Evolutionary conservation across 2,113 vertebrate species (phyloP), one percentile per base, ranked within the genome.

Genomic region (Leptodactylus fuscus): DNA sequence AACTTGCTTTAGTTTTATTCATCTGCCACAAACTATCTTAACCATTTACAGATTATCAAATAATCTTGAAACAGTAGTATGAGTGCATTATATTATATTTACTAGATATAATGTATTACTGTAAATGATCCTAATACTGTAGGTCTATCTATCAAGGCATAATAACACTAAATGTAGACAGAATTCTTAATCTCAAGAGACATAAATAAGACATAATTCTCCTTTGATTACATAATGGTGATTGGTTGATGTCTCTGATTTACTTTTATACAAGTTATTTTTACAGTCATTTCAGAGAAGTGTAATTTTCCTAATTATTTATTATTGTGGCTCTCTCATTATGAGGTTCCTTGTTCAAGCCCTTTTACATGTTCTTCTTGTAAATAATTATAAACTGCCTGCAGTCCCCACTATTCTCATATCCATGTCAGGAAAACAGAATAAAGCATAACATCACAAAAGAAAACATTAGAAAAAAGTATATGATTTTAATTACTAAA

Each of bases 21-120:
- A 75, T 27, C 24, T 75, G 71, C 41, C 41, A 48, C n/a, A 29
- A 75, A 75, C 22, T 27, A 46, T 27, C 29, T 75, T 49, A 75
- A 75, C 71, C 7, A 27, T 48, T 75, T 75, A 49, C 1, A 24
- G 58, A 29, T 15, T 5, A 58, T 4, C 10, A 62, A 11, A 3
- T 62, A 4, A 24, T 8, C 24, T 62, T 60, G 20, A 27, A 27
- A 12, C n/a, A 27, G 58, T 13, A 58, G 9, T 3, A 62, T 62
- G 11, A 62, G 58, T n/a, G 24, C 58, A 62, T 62, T 62, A 29
- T 29, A 62, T 1, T 29, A 27, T 62, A 10, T 24, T 62, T 1
- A n/a, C n/a, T n/a, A n/a, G n/a, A n/a, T n/a, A n/a, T n/a, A n/a
- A n/a, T n/a, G n/a, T n/a, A n/a, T n/a, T n/a, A n/a, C n/a, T n/a